A percentile compares a stretch with the other conserved stretches of the same genome.
Evolutionary conservation across 2,797 vertebrate genomes (phyloP).

Genomic region (Sebastes diaconus): DNA sequence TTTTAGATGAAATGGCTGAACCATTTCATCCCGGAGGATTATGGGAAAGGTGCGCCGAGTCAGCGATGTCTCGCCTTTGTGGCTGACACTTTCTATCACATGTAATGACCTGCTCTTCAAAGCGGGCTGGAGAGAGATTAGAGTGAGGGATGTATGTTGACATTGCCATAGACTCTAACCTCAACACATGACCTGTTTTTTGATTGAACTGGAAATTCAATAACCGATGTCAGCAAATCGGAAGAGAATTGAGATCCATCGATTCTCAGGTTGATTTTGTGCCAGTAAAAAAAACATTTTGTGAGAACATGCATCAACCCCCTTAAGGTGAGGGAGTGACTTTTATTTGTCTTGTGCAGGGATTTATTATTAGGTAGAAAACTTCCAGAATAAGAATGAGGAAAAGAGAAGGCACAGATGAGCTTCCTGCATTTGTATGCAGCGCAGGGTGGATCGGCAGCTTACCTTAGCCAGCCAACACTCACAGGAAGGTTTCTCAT

Average conservation of each 20-base stretch:
- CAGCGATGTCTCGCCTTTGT: slow-evolving; percentile 48
- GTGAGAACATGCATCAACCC: not conserved
- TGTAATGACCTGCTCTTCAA: slow-evolving; percentile 40
- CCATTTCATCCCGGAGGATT: slow-evolving; percentile 42
- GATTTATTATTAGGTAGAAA: slow-evolving; percentile 28
- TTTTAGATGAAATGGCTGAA: slow-evolving; percentile 39
- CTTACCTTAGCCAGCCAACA: slow-evolving; percentile 63
- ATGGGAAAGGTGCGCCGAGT: slow-evolving; percentile 41
- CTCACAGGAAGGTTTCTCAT: slow-evolving; percentile 73
- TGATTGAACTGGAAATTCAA: not conserved
- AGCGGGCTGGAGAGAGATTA: slow-evolving; percentile 20
- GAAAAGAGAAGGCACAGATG: slow-evolving; percentile 10
- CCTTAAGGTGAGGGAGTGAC: not conserved
- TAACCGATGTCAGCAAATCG: not conserved
- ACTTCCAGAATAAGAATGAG: slow-evolving; percentile 6
- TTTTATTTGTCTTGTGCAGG: slow-evolving; percentile 19
- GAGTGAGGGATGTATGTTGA: not conserved
- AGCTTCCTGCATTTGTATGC: slow-evolving; percentile 74
- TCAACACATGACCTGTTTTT: not conserved
- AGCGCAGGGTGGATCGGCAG: slow-evolving; percentile 36
- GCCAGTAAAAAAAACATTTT: not conserved
- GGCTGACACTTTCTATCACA: slow-evolving; percentile 37
- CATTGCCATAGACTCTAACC: slow-evolving; percentile 3
- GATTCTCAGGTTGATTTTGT: not conserved
- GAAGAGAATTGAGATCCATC: not conserved